Base-by-base conservation (phyloP, 2,888 invertebrate genomes). In the Fragum fragum region DNA sequence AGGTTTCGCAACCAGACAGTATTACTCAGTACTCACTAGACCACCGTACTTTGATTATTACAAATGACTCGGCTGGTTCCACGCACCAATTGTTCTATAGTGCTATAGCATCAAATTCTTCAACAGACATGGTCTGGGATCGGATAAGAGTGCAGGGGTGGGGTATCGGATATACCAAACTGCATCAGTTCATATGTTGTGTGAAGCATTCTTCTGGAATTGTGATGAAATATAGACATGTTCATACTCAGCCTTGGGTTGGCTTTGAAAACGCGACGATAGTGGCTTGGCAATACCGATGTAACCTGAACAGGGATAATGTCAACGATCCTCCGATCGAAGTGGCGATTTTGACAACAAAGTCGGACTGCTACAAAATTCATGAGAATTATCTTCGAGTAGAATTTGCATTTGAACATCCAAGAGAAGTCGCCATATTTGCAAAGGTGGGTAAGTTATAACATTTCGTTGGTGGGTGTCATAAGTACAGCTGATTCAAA, bases 221-320 rank as follows among this genome's bases (percentile, higher is more conserved):
- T 18, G 36, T 63, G 7, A n/a, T 32, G 36, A 32, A 63, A 36
- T 63, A 63, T 29, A 36, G 21, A n/a, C 32, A 63, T 36, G 63
- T 63, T 32, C 32, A 14, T 9, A 32, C 63, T 0, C 29, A 63
- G 28, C 63, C 63, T 3, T 63, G 63, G 63, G 32, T 63, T 6
- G 63, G 63, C 18, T n/a, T 6, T 3, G 32, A 16, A 6, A 63
- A 63, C 18, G 29, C 36, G 11, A 63, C 32, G 1, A 32, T 32
- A n/a, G 32, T 63, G 7, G 63, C 63, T 18, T 63, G 63, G 63
- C 63, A 63, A n/a, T n/a, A 63, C 36, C 63, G 63, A 14, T 63
- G 63, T n/a, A 2, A 32, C n/a, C 32, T 36, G n/a, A 18, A 63
- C 9, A 63, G 36, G 36, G 36, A 63, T 28, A 63, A 32, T 36